Base-by-base conservation (phyloP, 2,888 invertebrate species). In the Xestia ashworthii region DNA sequence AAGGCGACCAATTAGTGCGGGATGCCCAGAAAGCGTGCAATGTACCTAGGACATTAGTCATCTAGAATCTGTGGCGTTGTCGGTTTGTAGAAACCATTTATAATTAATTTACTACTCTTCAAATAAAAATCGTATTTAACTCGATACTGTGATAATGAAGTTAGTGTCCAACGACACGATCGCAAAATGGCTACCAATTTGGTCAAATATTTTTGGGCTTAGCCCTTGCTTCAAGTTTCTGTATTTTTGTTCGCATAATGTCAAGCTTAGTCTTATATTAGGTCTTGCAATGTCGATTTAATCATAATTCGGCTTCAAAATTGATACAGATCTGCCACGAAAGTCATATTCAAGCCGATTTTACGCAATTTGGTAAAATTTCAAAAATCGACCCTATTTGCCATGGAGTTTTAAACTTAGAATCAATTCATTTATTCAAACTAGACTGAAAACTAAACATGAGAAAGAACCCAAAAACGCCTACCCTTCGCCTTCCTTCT, bases 1-100 rank as follows among this genome's bases (percentile, higher is more conserved):
- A 72, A 75, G 75, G 75, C 60, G 11, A 22, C 65, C 46, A 79
- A 81, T 67, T 82, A 82, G 81, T 71, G 81, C 81, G 67, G 62
- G 55, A 74, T 48, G 62, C 53, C 81, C 70, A 73, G 81, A 53
- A 60, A 81, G 81, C 81, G 81, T 80, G 81, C 62, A 64, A 55
- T 71, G 60, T 80, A 65, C n/a, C 44, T 65, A 50, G 22, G 53
- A 58, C 44, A 50, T 50, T 60, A 69, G 19, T 58, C 12, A 50
- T 65, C 11, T 50, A 71, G n/a, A 11, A 25, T 46, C 14, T 22
- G 66, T 11, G 9, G 25, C 11, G 19, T 8, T 58, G 76, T 81
- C 76, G 9, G 68, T 81, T 14, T 77, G 80, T 75, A 5, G 3
- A 44, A 16, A 5, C 19, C 12, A 22, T 22, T 5, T 55, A 12